These are phyloP conservation scores for Furcula furcula DNA, from an alignment of 2,888 invertebrate genomes.

Conservation along the genomic window DNA sequence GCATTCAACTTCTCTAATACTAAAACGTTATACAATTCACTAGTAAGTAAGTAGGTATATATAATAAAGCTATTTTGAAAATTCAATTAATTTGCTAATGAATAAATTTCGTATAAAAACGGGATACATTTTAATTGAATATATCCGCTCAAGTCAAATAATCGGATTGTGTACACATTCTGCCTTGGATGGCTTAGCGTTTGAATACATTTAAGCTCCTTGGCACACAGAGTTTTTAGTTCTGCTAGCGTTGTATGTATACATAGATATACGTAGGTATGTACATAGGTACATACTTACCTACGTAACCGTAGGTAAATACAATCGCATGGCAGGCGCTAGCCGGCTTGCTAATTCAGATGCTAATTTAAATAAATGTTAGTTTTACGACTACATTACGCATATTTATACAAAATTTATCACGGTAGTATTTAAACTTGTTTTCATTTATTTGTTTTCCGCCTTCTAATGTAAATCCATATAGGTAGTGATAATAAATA, in stretches of 20 bases:
- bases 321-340: constrained; percentile 8
- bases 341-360: constrained; percentile 9
- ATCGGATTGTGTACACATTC: not conserved
- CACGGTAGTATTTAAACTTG: not conserved
- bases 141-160: constrained; percentile 9
- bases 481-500: too few relatives aligned
- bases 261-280: too few relatives aligned
- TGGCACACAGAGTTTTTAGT: not conserved
- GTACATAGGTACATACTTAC: not conserved
- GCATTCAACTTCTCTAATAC: too few relatives aligned
- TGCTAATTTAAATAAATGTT: constrained; percentile 11
- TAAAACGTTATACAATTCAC: too few relatives aligned
- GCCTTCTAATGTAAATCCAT: not conserved
- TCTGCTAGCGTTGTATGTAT: not conserved
- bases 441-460: not conserved
- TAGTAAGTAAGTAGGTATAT: too few relatives aligned
- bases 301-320: constrained; percentile 2
- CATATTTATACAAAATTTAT: not conserved
- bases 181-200: not conserved
- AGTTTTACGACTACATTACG: constrained; percentile 10
- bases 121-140: constrained; percentile 20
- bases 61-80: too few relatives aligned
- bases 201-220: not conserved
- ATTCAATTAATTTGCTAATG: too few relatives aligned
- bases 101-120: too few relatives aligned